A percentile compares a stretch with the other conserved stretches of the same genome.
These are phyloP conservation scores for Osmerus eperlanus DNA, from an alignment of 2,113 vertebrate species.

Conservation along the genomic window DNA sequence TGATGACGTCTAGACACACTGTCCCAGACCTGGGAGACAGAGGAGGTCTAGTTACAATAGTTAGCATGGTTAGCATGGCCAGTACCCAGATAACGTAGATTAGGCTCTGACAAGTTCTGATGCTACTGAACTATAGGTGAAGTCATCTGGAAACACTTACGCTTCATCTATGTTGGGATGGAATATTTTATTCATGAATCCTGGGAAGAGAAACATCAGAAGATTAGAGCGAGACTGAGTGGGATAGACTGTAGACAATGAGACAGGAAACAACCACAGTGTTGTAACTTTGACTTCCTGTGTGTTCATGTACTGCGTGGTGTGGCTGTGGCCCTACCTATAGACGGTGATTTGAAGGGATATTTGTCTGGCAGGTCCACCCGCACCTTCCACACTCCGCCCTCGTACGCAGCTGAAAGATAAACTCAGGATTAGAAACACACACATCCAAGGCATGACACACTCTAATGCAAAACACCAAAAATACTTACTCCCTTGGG, in stretches of 20 bases:
- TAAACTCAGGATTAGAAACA: constrained; percentile 1
- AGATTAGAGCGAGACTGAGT: not conserved
- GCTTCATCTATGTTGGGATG: constrained; percentile 99
- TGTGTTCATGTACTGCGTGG: not conserved
- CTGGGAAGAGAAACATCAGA: constrained; percentile 67
- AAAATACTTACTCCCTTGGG: constrained; percentile 92
- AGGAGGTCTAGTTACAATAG: not conserved
- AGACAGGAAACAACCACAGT: not conserved
- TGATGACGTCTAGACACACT: constrained; percentile 99
- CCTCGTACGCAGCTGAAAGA: constrained; percentile 88
- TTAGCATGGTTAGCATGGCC: not conserved
- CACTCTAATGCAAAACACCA: not conserved
- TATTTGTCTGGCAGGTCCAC: constrained; percentile 99
- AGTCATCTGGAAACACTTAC: constrained; percentile 76
- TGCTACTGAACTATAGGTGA: not conserved
- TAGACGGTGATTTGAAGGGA: constrained; percentile 98
- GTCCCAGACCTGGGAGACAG: constrained; percentile 88
- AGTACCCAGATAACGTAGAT: not conserved
- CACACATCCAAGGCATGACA: not conserved
- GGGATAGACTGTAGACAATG: not conserved
- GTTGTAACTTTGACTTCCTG: no score
- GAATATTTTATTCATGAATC: constrained; percentile 99
- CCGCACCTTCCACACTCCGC: constrained; percentile 97
- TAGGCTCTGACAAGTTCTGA: not conserved
- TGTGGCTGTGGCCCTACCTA: constrained; percentile 76